Base-by-base conservation (phyloP, 2,888 invertebrate genomes). In the Agonum fuliginosum region DNA sequence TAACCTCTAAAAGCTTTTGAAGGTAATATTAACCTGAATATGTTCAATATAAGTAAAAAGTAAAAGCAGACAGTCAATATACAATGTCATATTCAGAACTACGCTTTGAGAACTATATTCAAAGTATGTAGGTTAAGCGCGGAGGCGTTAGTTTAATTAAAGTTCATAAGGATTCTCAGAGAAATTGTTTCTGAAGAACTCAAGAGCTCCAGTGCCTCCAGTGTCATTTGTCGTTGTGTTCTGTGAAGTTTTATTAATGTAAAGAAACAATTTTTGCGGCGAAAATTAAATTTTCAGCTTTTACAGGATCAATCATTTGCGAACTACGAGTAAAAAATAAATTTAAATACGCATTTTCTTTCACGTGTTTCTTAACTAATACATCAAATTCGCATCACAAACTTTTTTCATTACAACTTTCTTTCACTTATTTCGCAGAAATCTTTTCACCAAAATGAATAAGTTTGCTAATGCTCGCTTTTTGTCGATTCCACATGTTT, bases 361-460 rank as follows among this genome's bases (percentile, higher is more conserved):
- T 41, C 43, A 67, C 24, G 37, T 67, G 43, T 70, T 70, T 70
- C 27, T 48, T 70, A 43, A 46, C 70, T 70, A 46, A 70, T 70
- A 70, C 67, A 67, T 67, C 62, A 62, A 62, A 62, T 37, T 20
- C 46, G 30, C 70, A 67, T 70, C 46, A 62, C 22, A 70, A 70
- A 70, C 70, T 70, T 70, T 70, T 70, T 70, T 70, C 70, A 70
- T 70, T 70, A 70, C 70, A 70, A 70, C 70, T 70, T 70, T 70
- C 17, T 67, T 67, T 67, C 37, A 22, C 30, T 41, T 67, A 41
- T 43, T 67, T 41, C 17, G 12, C 12, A 41, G 46, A 70, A 70
- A 67, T 67, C n/a, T 67, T 67, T 67, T 67, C 17, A n/a, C 12
- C 22, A 37, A 41, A 67, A 67, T 67, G 41, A 41, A 67, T 67